phyloP scores from a whole-genome alignment of 2,797 vertebrate genomes.

The Lutjanus argentimaculatus region DNA sequence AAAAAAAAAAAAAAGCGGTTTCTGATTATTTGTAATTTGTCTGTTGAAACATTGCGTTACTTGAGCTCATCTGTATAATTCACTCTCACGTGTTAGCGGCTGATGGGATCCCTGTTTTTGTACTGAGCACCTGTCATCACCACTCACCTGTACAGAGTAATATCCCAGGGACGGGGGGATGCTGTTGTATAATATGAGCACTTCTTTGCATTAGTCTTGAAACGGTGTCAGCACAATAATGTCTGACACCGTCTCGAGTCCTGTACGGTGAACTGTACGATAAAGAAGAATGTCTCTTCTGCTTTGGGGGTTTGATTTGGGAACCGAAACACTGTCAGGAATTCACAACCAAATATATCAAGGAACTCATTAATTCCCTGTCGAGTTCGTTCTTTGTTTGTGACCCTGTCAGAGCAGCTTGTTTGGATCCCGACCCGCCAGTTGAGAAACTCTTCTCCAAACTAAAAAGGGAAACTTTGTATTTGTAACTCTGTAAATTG shows the following conservation, averaged over 20 bases:
- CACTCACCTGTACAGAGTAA: constrained; percentile 39
- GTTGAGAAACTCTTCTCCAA: constrained; percentile 34
- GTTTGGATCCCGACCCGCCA: constrained; percentile 19
- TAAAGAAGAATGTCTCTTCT: constrained; percentile 29
- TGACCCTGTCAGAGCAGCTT: constrained; percentile 30
- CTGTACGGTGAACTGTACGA: constrained; percentile 6
- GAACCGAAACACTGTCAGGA: constrained; percentile 13
- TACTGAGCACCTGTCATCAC: constrained; percentile 52
- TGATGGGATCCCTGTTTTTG: constrained; percentile 45
- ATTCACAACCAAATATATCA: constrained; percentile 16
- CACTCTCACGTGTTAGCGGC: constrained; percentile 23
- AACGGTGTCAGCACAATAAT: not conserved
- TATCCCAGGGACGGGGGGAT: constrained; percentile 4
- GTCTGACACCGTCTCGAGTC: constrained; percentile 23
- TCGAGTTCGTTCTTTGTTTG: constrained; percentile 12
- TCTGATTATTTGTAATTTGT: constrained; percentile 36
- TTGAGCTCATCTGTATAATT: constrained; percentile 25
- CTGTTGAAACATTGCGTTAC: constrained; percentile 24
- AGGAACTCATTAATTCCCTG: not conserved
- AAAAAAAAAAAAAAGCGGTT: not conserved
- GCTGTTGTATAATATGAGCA: constrained; percentile 48
- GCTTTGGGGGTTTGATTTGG: constrained; percentile 18
- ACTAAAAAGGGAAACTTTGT: constrained; percentile 60
- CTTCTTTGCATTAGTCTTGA: constrained; percentile 41
- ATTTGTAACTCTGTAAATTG: constrained; percentile 37